Evolutionary conservation across 2,888 invertebrate genomes (phyloP), one percentile per base, ranked within the genome.

Genomic region (Cryptus viduatorius): DNA sequence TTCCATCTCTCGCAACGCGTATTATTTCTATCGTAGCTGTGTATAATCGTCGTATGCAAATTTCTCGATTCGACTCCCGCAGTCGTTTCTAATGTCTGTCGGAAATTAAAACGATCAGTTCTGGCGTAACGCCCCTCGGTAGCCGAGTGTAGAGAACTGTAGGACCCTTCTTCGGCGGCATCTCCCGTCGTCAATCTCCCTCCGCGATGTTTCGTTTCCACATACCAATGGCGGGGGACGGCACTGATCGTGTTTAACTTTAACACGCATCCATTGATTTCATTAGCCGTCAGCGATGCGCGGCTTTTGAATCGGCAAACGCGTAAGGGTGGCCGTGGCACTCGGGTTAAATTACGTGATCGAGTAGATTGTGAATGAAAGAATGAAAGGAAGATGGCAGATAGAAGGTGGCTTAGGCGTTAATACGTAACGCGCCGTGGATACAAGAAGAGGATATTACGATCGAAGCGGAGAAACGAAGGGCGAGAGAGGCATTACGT

Each of bases 191-290:
- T 81, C 82, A 42, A 68, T 59, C 65, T 59, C 79, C 56, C 16
- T 14, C 48, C 67, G 31, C 5, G 19, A 42, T n/a, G 44, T 59
- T 53, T 37, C 16, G 69, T 10, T 48, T 78, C 42, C 19, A 61
- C 37, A 37, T 37, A 37, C 37, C 37, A 37, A 37, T 29, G 37
- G 31, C 31, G 48, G 44, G 83, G 85, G 86, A 89, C 87, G 86
- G 86, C 85, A 83, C 89, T 90, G 90, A 90, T 90, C 90, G 89
- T 89, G 89, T 91, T 92, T 91, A 91, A 92, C 92, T 92, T 90
- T 88, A 89, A 88, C 91, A 90, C 90, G 90, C 91, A 90, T 91
- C 90, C 91, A 90, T 92, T 92, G 93, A 93, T 93, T 93, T 93
- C 93, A 93, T 93, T 93, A 93, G 91, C 88, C 91, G 92, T 10